Percentiles rank a stretch among this genome's conserved stretches.
Conservation (phyloP, 2,113 vertebrate species). For the Stegostoma tigrinum region DNA sequence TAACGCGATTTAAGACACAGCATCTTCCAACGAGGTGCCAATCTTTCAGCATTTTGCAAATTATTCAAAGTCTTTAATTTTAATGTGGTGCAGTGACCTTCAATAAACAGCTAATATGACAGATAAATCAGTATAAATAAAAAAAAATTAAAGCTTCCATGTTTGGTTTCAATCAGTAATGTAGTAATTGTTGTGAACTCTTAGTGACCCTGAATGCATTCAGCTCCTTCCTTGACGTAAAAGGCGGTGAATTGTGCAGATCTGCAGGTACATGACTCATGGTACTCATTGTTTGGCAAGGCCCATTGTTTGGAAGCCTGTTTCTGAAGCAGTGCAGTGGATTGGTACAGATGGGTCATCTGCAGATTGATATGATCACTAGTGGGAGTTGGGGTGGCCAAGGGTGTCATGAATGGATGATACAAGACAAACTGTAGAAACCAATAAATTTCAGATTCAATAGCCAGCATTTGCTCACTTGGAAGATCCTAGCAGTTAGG, state of each 20-base stretch:
- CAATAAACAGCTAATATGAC: not conserved
- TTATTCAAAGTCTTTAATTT: constrained; percentile 1
- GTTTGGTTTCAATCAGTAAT: not conserved
- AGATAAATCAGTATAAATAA: not conserved
- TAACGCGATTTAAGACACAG: not conserved
- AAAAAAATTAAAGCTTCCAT: not conserved
- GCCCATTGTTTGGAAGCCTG: not conserved
- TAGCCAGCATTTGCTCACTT: not conserved
- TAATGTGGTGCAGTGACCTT: not conserved
- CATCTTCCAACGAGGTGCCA: not conserved
- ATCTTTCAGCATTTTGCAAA: not conserved
- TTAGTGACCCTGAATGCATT: not conserved
- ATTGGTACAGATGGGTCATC: not conserved
- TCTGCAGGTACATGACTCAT: not conserved
- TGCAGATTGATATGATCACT: not conserved
- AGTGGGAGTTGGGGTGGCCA: not conserved
- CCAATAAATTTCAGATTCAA: not conserved
- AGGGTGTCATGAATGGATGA: not conserved
- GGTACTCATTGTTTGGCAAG: not conserved
- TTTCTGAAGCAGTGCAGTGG: not conserved
- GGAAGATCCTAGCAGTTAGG: not conserved
- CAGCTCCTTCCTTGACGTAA: not conserved
- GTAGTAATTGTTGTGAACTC: not conserved
- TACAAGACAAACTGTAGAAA: not conserved
- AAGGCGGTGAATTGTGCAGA: not conserved